Conservation (phyloP, 2,888 invertebrate genomes). For the Oxycera nigricornis region DNA sequence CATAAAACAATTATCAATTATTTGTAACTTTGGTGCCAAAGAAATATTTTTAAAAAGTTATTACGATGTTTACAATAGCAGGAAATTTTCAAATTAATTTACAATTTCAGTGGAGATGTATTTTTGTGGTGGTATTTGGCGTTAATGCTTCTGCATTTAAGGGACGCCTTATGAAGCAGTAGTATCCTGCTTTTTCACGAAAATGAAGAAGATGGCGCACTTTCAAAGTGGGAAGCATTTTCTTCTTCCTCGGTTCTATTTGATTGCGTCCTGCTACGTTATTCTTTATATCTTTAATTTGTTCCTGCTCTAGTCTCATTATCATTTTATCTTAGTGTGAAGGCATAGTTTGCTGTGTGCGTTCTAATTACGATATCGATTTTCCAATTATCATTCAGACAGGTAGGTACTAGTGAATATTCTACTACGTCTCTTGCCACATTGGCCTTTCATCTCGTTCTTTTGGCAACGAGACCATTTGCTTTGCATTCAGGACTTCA, state of each 20-base stretch:
- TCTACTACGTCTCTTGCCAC: not conserved
- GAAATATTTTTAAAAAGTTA: too few relatives aligned
- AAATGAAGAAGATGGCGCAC: not conserved
- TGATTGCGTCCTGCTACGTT: not conserved
- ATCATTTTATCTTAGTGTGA: not conserved
- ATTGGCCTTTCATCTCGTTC: not conserved
- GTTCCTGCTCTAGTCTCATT: not conserved
- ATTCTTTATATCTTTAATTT: conserved; percentile 25
- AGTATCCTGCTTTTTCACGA: conserved; percentile 6
- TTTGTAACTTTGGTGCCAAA: too few relatives aligned
- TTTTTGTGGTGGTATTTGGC: too few relatives aligned
- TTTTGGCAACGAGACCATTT: not conserved
- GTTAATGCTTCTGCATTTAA: too few relatives aligned
- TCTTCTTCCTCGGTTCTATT: conserved; percentile 3
- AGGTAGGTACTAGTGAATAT: conserved; percentile 20
- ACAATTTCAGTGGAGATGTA: too few relatives aligned
- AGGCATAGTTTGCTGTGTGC: conserved; percentile 18
- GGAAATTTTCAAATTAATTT: too few relatives aligned
- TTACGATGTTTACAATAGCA: too few relatives aligned
- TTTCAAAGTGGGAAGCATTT: too few relatives aligned
- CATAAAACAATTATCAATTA: too few relatives aligned
- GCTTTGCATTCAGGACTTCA: not conserved
- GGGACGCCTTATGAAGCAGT: conserved; percentile 15
- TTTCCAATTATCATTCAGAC: conserved; percentile 44
- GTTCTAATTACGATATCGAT: conserved; percentile 42